Evolutionary conservation across 2,113 vertebrate species (phyloP), one percentile per base, ranked within the genome.

Genomic region (Oophaga pumilio): DNA sequence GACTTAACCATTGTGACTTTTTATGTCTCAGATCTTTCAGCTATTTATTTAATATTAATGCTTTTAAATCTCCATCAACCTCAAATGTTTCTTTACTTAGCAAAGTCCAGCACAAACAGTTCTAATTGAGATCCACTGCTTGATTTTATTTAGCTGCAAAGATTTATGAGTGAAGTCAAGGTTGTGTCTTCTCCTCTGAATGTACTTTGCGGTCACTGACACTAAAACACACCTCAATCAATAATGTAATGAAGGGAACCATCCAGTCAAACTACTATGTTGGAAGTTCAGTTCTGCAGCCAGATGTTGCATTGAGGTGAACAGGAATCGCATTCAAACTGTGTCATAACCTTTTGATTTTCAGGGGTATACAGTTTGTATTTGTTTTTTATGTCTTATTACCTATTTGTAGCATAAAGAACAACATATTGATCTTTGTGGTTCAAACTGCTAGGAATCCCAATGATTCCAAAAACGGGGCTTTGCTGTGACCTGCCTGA

Each of bases 71-170:
- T 50, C 18, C 8, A 2, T 43, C 50, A 22, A 74, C 71, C 71
- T 74, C 71, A 74, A 74, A 74, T 74, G 71, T 74, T 74, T 74
- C 71, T 74, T 74, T 74, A 74, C 43, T 74, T 74, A 74, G 71
- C 71, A 5, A 74, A 50, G 18, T 74, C 71, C 33, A 74, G 71
- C 14, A 73, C 69, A 43, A 43, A 43, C 69, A 73, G 20, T 33
- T 43, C 69, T 18, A 73, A 71, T 73, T 17, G 69, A 73, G 33
- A 74, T 74, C 1, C 20, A 9, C 43, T 22, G 43, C 33, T 74
- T 50, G 18, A 50, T 74, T 74, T 74, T 74, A 50, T 74, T 22
- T 74, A 50, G 12, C 18, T 20, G 18, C 43, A 50, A 22, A 49
- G 71, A 74, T 50, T 74, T 50, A 74, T 74, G 43, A 50, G 71